Base-by-base conservation (phyloP, 2,113 vertebrate genomes). In the Equus quagga region DNA sequence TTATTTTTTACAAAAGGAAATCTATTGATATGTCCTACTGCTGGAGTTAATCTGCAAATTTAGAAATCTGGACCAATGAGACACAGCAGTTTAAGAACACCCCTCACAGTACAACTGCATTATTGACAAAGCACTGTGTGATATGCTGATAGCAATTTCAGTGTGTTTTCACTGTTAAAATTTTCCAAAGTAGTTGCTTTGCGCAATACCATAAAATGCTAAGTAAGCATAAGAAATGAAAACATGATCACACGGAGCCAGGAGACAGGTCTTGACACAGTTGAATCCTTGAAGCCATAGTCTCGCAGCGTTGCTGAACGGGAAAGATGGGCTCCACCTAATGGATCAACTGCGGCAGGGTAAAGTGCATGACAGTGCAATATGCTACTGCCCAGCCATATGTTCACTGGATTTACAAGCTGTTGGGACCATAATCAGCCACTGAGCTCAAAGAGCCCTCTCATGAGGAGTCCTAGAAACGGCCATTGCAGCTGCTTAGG, bases 401-500 rank as follows among this genome's bases (percentile, higher is more conserved):
- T 97, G 97, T 51, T 84, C 93, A 62, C 65, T 94, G 93, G 78
- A 79, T 95, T 97, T 95, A 89, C 69, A 95, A 97, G 97, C 88
- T 98, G 78, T 93, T 94, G 90, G 72, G 84, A 94, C 79, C 33
- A 67, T 89, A 93, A 96, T 94, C 91, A 93, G 14, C 83, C 86
- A 80, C 58, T 86, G 69, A 21, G 82, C 67, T 94, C 96, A 95
- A 98, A 97, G 51, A 92, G 78, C 36, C 91, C 93, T 97, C 96
- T 96, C 58, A 87, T 51, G 69, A 93, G 56, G 69, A 96, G 90
- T 91, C 97, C 81, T 96, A 83, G 97, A 98, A 97, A 97, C 58
- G 1, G 95, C 58, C 9, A 44, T 41, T 46, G 58, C 79, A 95
- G 87, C 92, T 90, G 84, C 88, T 84, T 83, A 94, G 81, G 72